Evolutionary conservation across 2,113 vertebrate species (phyloP).

Genomic region (Eurystomus gularis): DNA sequence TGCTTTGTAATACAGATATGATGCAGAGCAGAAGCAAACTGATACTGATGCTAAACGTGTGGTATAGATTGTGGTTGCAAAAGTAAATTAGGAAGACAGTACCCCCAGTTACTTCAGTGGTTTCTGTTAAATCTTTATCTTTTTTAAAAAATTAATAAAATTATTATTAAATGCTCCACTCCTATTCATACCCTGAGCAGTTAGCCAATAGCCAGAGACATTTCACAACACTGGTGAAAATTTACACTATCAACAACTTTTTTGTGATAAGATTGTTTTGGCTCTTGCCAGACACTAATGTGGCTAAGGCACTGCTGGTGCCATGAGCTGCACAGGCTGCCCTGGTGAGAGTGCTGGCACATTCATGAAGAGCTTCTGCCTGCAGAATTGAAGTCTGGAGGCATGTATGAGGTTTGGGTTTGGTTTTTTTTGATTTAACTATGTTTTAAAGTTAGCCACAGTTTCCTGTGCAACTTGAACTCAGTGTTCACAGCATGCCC

Average conservation of each 20-base stretch:
- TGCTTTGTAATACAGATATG: background rate
- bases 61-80: background rate
- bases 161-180: background rate
- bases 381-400: background rate
- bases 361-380: background rate
- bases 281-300: background rate
- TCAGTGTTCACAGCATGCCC: fast-evolving
- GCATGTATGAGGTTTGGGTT: background rate
- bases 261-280: background rate
- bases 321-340: background rate
- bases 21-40: background rate
- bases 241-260: background rate
- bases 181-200: background rate
- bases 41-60: background rate
- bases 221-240: background rate
- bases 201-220: background rate
- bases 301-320: background rate
- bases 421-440: background rate
- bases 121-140: background rate
- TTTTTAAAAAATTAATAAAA: background rate
- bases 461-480: background rate
- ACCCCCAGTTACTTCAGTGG: background rate
- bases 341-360: background rate
- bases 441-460: background rate
- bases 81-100: background rate